Base-by-base conservation (phyloP, 2,888 invertebrate species). In the Microctonus hyperodae region DNA sequence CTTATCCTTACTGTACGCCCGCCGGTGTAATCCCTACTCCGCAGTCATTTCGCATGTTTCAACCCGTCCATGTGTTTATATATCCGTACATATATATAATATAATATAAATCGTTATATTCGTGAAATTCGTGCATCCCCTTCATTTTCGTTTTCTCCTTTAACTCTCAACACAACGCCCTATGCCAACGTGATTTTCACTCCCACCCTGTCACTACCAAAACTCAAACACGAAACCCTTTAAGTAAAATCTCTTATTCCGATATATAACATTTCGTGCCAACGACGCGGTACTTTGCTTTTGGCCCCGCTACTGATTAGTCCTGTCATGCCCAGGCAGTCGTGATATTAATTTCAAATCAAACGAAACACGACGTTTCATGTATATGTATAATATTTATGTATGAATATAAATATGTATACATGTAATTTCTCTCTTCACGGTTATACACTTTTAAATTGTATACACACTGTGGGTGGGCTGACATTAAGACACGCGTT, bases 161-260 rank as follows among this genome's bases (percentile, higher is more conserved):
- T 65, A 55, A 50, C 68, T 65, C 63, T 56, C 48, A n/a, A 13
- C 60, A 64, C 48, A 13, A 58, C 58, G 61, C 23, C 61, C 40
- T 58, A 50, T 44, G 33, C 40, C 58, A 67, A 35, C 51, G 44
- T 66, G 55, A 37, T 69, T 64, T 67, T 61, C 65, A 62, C 76
- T 73, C 73, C 75, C 75, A 73, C 74, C 79, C 84, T 83, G 83
- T 83, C 83, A 83, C 81, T 80, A 83, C 75, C 83, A 83, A 83
- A 83, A 83, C 83, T 83, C 82, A 80, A 82, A 79, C 81, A 78
- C 77, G 81, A 83, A 83, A 83, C 83, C 83, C 83, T 83, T 83
- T 83, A 83, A 83, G 81, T 82, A 81, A 82, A 83, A 83, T 83
- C 83, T 83, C 83, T 83, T 83, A 83, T 83, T 83, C 80, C 78